phyloP scores from a whole-genome alignment of 2,113 vertebrate genomes.

The Atlantisia rogersi region DNA sequence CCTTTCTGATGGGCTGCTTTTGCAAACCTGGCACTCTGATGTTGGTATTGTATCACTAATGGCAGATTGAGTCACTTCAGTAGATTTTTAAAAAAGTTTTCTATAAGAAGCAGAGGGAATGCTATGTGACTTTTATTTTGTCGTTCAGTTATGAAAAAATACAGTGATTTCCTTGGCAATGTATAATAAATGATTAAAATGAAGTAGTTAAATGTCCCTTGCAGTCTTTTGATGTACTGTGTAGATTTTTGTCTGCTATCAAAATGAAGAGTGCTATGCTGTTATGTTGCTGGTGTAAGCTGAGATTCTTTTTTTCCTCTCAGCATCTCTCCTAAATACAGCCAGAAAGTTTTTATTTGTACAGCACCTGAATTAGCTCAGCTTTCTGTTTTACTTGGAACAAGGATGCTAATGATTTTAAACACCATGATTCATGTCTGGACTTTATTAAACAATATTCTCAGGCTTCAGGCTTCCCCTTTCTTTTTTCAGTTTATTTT shows the following conservation, averaged over 20 bases:
- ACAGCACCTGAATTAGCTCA: not conserved
- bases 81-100: not conserved
- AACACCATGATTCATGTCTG: not conserved
- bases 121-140: not conserved
- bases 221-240: not conserved
- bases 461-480: not conserved
- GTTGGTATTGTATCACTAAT: not conserved
- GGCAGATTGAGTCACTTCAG: not conserved
- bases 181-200: not conserved
- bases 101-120: not conserved
- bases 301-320: not conserved
- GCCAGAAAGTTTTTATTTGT: not conserved
- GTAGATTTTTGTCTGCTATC: not conserved
- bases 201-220: not conserved
- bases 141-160: not conserved
- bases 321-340: not conserved
- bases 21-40: not conserved
- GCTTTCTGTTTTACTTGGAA: constrained; percentile 6
- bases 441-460: not conserved
- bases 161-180: not conserved
- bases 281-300: not conserved
- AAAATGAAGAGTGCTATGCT: not conserved
- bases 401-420: not conserved
- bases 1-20: not conserved
- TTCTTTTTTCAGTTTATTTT: not conserved